Percentiles rank a stretch among this genome's conserved stretches.
Conservation (phyloP, 2,888 invertebrate genomes). For the Leptura quadrifasciata region DNA sequence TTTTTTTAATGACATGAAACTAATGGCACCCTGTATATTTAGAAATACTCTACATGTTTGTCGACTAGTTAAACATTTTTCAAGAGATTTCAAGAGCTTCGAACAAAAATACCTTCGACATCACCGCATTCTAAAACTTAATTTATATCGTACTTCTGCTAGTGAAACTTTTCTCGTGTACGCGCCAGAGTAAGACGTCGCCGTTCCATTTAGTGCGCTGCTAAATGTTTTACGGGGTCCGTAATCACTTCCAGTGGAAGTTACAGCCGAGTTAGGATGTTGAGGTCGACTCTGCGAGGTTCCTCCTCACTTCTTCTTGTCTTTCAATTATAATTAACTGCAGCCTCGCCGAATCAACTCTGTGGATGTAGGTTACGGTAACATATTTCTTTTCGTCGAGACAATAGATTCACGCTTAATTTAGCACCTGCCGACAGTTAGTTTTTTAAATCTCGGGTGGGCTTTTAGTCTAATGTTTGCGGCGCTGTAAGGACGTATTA, state of each 20-base stretch:
- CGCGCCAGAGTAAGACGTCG: not conserved
- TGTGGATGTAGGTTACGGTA: slow-evolving; percentile 15
- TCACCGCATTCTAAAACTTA: not conserved
- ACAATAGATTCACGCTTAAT: slow-evolving; percentile 3
- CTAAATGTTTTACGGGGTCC: slow-evolving; percentile 19
- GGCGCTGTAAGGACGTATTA: not conserved
- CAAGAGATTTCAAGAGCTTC: too few species aligned
- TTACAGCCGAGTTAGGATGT: slow-evolving; percentile 10
- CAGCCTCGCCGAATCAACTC: slow-evolving; percentile 10
- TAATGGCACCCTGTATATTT: too few species aligned
- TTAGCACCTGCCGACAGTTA: not conserved
- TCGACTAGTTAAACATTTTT: too few species aligned
- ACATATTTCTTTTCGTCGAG: not conserved
- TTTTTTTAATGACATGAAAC: too few species aligned
- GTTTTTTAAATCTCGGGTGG: not conserved
- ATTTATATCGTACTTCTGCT: not conserved
- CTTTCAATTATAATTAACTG: slow-evolving; percentile 24
- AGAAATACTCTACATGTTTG: too few species aligned
- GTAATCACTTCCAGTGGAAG: slow-evolving; percentile 11
- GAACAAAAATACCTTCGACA: too few species aligned
- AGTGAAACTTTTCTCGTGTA: not conserved
- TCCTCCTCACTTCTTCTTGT: slow-evolving; percentile 14
- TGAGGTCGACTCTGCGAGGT: slow-evolving; percentile 14
- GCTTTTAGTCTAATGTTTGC: slow-evolving; percentile 1
- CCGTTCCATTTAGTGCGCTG: slow-evolving; percentile 3